A percentile compares a stretch with the other conserved stretches of the same genome.
These are phyloP conservation scores for Agriopis marginaria DNA, from an alignment of 2,888 invertebrate species.

Conservation along the genomic window DNA sequence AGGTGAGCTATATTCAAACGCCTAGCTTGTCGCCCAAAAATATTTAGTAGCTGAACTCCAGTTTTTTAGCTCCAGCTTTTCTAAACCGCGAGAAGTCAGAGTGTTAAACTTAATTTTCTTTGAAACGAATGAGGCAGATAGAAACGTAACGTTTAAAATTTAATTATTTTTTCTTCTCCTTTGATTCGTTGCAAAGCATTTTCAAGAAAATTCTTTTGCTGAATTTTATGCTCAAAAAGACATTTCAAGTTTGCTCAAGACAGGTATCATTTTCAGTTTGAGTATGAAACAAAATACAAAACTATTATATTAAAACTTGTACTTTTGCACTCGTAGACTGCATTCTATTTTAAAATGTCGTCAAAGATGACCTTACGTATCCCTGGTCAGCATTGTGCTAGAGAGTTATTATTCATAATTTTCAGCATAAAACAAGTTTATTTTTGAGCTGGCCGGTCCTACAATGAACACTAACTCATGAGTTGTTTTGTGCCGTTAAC, in stretches of 20 bases:
- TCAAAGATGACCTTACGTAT: constrained; percentile 6
- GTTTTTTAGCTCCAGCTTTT: no score
- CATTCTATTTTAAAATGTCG: constrained; percentile 10
- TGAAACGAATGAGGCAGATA: no score
- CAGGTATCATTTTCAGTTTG: neutral
- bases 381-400: constrained; percentile 14
- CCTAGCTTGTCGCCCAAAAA: no score
- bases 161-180: no score
- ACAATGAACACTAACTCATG: constrained; percentile 53
- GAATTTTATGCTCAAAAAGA: neutral
- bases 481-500: constrained; percentile 51
- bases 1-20: no score
- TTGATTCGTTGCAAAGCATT: neutral
- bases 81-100: no score
- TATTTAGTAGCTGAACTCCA: no score
- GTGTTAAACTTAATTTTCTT: no score
- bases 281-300: neutral
- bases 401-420: constrained; percentile 30
- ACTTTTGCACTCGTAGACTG: neutral
- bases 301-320: neutral
- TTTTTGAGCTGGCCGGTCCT: constrained; percentile 37
- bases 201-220: neutral
- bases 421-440: constrained; percentile 31
- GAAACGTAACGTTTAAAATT: no score
- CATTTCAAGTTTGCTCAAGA: neutral